A percentile compares a stretch with the other conserved stretches of the same genome.
Evolutionary conservation across 2,797 vertebrate genomes (phyloP).

Genomic region (Tiaroga cobitis): DNA sequence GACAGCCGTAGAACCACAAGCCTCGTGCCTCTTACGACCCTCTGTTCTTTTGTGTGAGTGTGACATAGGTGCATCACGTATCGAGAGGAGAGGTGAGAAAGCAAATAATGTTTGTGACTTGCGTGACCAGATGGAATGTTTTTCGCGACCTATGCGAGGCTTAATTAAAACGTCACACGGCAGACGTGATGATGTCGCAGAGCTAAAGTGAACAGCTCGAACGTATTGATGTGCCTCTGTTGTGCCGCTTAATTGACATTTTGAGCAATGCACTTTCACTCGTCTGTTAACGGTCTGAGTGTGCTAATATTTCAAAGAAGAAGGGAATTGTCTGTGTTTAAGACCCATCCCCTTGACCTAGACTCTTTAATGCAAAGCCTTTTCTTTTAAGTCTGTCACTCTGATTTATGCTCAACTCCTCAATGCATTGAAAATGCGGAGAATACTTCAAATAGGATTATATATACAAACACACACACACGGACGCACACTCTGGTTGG

Average conservation of each 20-base stretch:
- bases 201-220: not conserved
- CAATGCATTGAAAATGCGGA: constrained; percentile 48
- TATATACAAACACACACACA: constrained; percentile 28
- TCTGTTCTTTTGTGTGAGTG: constrained; percentile 1
- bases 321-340: constrained; percentile 40
- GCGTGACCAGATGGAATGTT: not conserved
- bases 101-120: constrained; percentile 17
- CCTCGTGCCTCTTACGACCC: not conserved
- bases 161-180: constrained; percentile 24
- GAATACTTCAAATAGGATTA: constrained; percentile 59
- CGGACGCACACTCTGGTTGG: constrained; percentile 35
- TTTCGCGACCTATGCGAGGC: not conserved
- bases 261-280: constrained; percentile 13
- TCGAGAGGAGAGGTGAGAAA: not conserved
- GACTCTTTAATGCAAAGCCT: constrained; percentile 54
- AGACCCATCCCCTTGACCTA: constrained; percentile 38
- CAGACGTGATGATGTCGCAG: not conserved
- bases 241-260: constrained; percentile 32
- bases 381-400: constrained; percentile 57
- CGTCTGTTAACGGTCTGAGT: constrained; percentile 1
- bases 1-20: constrained; percentile 1
- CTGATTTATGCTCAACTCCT: constrained; percentile 52
- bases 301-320: constrained; percentile 44
- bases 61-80: not conserved
- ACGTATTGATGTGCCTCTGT: constrained; percentile 22